Conservation (phyloP, 2,797 vertebrate genomes). For the Pipistrellus kuhlii region DNA sequence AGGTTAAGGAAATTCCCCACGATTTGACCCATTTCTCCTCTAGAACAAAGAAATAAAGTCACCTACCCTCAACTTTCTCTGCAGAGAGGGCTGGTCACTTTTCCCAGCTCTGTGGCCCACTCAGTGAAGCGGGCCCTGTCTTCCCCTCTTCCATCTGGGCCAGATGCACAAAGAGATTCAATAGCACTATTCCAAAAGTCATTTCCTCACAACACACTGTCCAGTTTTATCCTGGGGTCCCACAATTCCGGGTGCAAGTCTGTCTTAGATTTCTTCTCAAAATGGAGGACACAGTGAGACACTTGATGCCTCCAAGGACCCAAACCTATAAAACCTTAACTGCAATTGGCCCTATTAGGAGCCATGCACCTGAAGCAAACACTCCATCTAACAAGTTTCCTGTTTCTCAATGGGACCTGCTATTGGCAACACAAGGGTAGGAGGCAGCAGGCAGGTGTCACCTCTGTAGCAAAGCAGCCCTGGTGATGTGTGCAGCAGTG, state of each 20-base stretch:
- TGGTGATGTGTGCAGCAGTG: background rate
- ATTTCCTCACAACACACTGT: slow-evolving; percentile 16
- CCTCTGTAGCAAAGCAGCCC: background rate
- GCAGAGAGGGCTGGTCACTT: background rate
- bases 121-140: background rate
- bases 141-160: background rate
- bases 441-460: background rate
- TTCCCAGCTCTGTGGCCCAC: background rate
- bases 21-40: background rate
- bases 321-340: background rate
- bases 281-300: background rate
- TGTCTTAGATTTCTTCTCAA: background rate
- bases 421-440: background rate
- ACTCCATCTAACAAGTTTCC: background rate
- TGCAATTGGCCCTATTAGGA: background rate
- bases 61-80: background rate
- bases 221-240: background rate
- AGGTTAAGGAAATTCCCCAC: background rate
- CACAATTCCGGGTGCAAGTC: background rate
- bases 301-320: background rate
- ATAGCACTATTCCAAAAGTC: background rate
- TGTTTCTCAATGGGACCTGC: background rate
- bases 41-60: background rate
- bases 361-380: background rate
- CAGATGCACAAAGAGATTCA: background rate